A percentile compares a stretch with the other conserved stretches of the same genome.
Evolutionary conservation across 2,888 invertebrate genomes (phyloP).

Genomic region (Rhopalosiphum nymphaeae): DNA sequence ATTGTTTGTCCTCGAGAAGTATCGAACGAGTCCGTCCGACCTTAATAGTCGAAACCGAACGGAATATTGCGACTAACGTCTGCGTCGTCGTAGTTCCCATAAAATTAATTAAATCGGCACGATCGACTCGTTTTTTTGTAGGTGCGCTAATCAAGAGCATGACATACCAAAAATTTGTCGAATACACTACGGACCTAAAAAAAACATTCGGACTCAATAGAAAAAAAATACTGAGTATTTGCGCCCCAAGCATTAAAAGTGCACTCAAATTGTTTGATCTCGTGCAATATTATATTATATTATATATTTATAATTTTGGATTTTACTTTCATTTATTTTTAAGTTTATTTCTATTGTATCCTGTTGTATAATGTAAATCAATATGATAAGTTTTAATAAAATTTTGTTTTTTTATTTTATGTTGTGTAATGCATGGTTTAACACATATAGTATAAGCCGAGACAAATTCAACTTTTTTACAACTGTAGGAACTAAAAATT

Average conservation of each 20-base stretch:
- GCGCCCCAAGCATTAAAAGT: neutral
- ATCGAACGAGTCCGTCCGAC: neutral
- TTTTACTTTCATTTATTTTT: neutral
- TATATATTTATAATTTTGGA: neutral
- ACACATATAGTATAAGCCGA: neutral
- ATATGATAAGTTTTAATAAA: neutral
- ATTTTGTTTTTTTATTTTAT: neutral
- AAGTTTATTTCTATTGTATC: neutral
- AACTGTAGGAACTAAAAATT: too few relatives aligned
- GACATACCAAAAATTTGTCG: conserved; percentile 36
- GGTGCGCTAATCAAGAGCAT: conserved; percentile 16
- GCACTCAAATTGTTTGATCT: neutral
- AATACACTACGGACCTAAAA: conserved; percentile 20
- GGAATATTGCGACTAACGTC: neutral
- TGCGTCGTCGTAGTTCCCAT: neutral
- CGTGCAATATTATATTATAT: neutral
- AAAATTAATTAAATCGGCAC: neutral
- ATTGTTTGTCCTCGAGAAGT: neutral
- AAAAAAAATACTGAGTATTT: neutral
- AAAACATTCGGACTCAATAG: conserved; percentile 20
- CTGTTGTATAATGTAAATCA: neutral
- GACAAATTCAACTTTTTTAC: too few relatives aligned
- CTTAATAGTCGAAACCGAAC: neutral
- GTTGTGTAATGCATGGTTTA: neutral
- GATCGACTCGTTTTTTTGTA: neutral